Evolutionary conservation across 1,140 invertebrate species (phyloP).

Genomic region (Heliconius melpomene): DNA sequence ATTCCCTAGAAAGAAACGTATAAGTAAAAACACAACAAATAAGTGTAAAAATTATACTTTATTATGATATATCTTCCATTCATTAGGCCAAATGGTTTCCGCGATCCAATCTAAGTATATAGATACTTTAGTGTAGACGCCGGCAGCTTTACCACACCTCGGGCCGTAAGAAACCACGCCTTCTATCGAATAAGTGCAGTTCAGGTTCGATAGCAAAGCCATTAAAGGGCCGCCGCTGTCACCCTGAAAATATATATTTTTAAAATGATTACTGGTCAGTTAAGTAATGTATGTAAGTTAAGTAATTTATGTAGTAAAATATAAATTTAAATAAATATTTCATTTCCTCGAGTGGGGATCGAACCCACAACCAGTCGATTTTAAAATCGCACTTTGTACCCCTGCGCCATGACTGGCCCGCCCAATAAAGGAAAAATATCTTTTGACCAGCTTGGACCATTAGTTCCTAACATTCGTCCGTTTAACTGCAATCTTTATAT

Average conservation of each 20-base stretch:
- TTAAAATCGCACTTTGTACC: no score
- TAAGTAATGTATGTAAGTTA: not conserved
- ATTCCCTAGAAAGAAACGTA: not conserved
- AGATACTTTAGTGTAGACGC: slow-evolving; percentile 33
- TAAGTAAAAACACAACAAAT: not conserved
- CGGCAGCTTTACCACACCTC: slow-evolving; percentile 2
- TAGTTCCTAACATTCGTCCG: no score
- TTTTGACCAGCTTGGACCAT: no score
- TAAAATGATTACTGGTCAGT: not conserved
- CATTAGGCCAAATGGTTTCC: slow-evolving; percentile 37
- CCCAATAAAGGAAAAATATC: no score
- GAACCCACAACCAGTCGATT: no score
- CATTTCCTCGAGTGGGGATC: no score
- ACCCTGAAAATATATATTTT: slow-evolving; percentile 29
- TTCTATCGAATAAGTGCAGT: slow-evolving; percentile 31
- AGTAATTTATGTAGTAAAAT: no score
- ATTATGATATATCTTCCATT: slow-evolving; percentile 11
- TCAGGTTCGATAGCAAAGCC: slow-evolving; percentile 22
- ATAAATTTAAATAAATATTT: no score
- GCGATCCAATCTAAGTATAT: slow-evolving; percentile 42
- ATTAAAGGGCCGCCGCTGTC: slow-evolving; percentile 43
- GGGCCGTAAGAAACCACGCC: slow-evolving; percentile 22
- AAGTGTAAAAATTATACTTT: not conserved
- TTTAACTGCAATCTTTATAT: no score
- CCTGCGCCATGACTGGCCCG: no score